Conservation (phyloP, 2,113 vertebrate genomes). For the Verasper variegatus region DNA sequence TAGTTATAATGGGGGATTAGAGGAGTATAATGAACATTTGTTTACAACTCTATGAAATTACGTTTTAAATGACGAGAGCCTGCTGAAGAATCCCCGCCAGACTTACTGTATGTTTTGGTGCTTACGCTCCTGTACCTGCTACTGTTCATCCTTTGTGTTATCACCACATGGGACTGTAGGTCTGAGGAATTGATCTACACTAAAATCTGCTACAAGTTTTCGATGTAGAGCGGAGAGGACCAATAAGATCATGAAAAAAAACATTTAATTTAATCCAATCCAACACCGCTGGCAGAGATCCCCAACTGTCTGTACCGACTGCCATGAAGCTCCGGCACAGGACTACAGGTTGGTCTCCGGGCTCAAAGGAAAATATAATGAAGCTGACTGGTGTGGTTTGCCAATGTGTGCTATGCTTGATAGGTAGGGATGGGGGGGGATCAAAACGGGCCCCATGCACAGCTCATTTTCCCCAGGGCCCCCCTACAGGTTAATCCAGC, state of each 20-base stretch:
- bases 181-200: not conserved
- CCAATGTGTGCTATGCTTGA: not conserved
- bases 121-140: not conserved
- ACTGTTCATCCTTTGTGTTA: not conserved
- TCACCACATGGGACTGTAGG: too few relatives aligned
- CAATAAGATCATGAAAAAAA: not conserved
- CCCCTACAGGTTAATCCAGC: not conserved
- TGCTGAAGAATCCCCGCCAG: not conserved
- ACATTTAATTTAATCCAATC: not conserved
- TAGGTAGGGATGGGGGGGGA: not conserved
- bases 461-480: not conserved
- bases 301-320: not conserved
- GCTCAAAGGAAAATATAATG: not conserved
- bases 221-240: not conserved
- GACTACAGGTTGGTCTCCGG: not conserved
- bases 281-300: not conserved
- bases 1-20: conserved; percentile 3
- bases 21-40: not conserved
- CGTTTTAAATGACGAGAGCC: not conserved
- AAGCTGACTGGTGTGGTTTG: not conserved
- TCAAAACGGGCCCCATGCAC: not conserved
- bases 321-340: not conserved
- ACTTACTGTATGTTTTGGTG: not conserved
- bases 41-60: conserved; percentile 12
- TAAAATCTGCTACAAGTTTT: not conserved